Conservation (phyloP, 2,888 invertebrate genomes). For the Onthophagus sagittarius region DNA sequence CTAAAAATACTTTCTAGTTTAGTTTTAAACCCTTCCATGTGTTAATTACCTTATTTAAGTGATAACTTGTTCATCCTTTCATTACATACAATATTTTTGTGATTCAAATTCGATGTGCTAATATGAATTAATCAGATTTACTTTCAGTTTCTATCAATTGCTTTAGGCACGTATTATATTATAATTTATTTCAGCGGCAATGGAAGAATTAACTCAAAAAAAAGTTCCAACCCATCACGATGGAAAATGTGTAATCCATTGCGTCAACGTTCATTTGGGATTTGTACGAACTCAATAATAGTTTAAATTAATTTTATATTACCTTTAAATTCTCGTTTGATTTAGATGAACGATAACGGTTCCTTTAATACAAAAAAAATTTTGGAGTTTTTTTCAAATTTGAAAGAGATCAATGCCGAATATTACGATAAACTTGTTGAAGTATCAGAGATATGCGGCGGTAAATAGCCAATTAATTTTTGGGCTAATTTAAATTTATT, state of each 20-base stretch:
- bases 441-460: background rate
- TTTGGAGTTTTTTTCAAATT: background rate
- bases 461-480: slow-evolving; percentile 11
- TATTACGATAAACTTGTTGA: background rate
- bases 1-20: too few relatives aligned
- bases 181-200: slow-evolving; percentile 28
- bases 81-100: too few relatives aligned
- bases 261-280: slow-evolving; percentile 48
- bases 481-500: background rate
- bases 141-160: too few relatives aligned
- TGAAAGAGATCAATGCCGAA: background rate
- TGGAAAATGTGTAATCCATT: slow-evolving; percentile 51
- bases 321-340: background rate
- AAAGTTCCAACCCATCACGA: slow-evolving; percentile 45
- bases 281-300: slow-evolving; percentile 41
- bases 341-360: background rate
- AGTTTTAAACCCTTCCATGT: too few relatives aligned
- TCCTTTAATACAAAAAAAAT: background rate
- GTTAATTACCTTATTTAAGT: too few relatives aligned
- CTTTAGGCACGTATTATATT: too few relatives aligned
- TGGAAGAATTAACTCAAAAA: slow-evolving; percentile 38
- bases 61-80: too few relatives aligned
- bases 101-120: too few relatives aligned
- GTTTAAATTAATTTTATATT: background rate
- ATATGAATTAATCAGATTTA: too few relatives aligned